A percentile compares a stretch with the other conserved stretches of the same genome.
Evolutionary conservation across 1,140 invertebrate species (phyloP).

Genomic region (Apis florea): DNA sequence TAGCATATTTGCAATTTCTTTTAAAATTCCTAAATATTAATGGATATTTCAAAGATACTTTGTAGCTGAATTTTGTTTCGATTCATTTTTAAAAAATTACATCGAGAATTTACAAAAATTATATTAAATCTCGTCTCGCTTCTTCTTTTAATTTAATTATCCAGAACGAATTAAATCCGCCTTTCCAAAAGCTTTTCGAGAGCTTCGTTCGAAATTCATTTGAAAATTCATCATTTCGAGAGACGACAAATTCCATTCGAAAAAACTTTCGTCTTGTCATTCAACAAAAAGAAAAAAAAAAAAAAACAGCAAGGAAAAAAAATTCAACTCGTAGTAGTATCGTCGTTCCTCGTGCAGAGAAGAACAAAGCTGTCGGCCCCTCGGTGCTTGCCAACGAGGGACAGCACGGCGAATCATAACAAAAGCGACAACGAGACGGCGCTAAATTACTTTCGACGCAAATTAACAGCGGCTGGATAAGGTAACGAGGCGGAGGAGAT

Average conservation of each 20-base stretch:
- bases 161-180: too few relatives aligned
- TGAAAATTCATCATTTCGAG: not conserved
- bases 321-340: not conserved
- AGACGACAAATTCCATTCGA: not conserved
- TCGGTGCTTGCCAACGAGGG: constrained; percentile 4
- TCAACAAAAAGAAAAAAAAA: not conserved
- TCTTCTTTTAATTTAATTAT: too few relatives aligned
- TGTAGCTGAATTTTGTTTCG: too few relatives aligned
- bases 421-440: constrained; percentile 20
- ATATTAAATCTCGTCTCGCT: too few relatives aligned
- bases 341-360: not conserved
- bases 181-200: not conserved
- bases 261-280: not conserved
- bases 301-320: too few relatives aligned
- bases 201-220: not conserved
- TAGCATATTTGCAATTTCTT: too few relatives aligned
- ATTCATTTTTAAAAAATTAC: too few relatives aligned
- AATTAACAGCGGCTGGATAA: constrained; percentile 59
- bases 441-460: constrained; percentile 53
- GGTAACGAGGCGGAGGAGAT: constrained; percentile 58
- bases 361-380: not conserved
- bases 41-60: too few relatives aligned
- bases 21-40: too few relatives aligned
- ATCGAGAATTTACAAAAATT: too few relatives aligned
- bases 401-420: constrained; percentile 7